A percentile compares a stretch with the other conserved stretches of the same genome.
Conservation (phyloP, 2,113 vertebrate species). For the Halcyon senegalensis region DNA sequence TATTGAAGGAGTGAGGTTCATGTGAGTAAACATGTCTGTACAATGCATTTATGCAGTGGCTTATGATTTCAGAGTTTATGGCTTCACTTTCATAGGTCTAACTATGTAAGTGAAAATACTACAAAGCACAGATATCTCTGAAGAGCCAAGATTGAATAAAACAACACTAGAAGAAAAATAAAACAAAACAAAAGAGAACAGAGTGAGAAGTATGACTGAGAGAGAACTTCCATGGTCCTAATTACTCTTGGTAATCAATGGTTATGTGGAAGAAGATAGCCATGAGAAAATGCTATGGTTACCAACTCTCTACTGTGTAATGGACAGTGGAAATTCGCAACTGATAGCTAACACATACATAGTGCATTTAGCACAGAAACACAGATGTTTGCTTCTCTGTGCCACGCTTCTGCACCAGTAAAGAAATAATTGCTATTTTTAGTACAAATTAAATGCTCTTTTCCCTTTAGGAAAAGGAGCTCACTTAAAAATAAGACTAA, state of each 20-base stretch:
- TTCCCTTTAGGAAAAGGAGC: not conserved
- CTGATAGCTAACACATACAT: not conserved
- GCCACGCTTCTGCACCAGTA: fast-evolving
- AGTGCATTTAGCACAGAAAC: not conserved
- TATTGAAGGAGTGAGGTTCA: not conserved
- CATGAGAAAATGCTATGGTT: not conserved
- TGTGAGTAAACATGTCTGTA: not conserved
- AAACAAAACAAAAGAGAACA: not conserved
- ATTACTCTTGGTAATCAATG: not conserved
- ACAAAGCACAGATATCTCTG: not conserved
- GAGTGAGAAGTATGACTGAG: not conserved
- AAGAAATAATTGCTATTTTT: not conserved
- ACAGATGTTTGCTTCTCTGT: not conserved
- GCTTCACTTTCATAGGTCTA: not conserved
- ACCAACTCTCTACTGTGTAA: not conserved
- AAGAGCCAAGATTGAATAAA: not conserved
- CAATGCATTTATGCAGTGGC: not conserved
- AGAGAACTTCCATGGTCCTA: not conserved
- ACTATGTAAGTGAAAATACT: not conserved
- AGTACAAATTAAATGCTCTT: fast-evolving
- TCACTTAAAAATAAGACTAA: not conserved
- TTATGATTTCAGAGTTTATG: not conserved
- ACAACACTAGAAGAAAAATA: not conserved
- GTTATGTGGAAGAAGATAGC: not conserved
- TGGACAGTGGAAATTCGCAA: not conserved